phyloP scores from a whole-genome alignment of 1,140 invertebrate genomes.

The Cydia amplana region DNA sequence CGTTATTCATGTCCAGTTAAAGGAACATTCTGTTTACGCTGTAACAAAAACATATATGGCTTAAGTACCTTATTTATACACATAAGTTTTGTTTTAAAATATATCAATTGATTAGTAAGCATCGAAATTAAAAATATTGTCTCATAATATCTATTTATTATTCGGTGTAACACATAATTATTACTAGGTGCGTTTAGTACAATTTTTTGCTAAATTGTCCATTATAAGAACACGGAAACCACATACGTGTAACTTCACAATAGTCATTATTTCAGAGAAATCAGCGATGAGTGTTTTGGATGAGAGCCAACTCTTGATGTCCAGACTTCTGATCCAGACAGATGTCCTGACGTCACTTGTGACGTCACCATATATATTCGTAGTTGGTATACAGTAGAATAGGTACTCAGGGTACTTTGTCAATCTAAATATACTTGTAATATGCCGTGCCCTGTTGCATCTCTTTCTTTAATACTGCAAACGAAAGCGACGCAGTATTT shows the following conservation, averaged over 20 bases:
- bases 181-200: background rate
- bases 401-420: conserved; percentile 29
- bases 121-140: too few species aligned
- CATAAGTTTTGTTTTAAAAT: conserved; percentile 27
- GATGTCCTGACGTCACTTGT: conserved; percentile 62
- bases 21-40: conserved; percentile 40
- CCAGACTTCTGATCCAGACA: conserved; percentile 74
- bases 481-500: too few species aligned
- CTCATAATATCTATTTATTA: too few species aligned
- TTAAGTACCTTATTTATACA: conserved; percentile 6
- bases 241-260: conserved; percentile 40
- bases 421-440: conserved; percentile 35
- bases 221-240: background rate
- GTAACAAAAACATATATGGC: conserved; percentile 37
- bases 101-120: background rate
- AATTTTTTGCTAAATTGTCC: background rate
- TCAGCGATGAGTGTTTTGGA: conserved; percentile 73
- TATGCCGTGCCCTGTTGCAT: background rate
- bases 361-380: conserved; percentile 45
- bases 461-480: too few species aligned
- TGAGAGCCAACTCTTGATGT: conserved; percentile 62
- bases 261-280: conserved; percentile 68
- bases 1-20: conserved; percentile 65
- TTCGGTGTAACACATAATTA: too few species aligned
- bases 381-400: conserved; percentile 33